Evolutionary conservation across 2,113 vertebrate species (phyloP), one percentile per base, ranked within the genome.

Genomic region (Rhinogobius similis): DNA sequence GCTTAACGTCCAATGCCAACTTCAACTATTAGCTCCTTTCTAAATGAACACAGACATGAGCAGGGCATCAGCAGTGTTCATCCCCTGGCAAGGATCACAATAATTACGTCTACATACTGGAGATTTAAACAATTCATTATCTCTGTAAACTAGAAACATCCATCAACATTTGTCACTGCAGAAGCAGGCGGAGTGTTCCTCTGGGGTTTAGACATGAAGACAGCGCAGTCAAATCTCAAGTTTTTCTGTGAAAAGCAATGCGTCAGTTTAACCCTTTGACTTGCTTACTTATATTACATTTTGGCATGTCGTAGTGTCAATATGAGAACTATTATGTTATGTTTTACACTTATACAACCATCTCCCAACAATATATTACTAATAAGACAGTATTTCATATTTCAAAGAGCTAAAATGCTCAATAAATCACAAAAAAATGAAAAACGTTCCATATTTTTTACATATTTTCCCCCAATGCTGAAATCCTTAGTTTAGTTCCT

Each of bases 161-260:
- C 70, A 91, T 91, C 90, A 90, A 82, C 80, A 89, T 91, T 91
- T 90, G 85, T 90, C 86, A 86, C 77, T 73, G 83, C 75, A 67
- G 50, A 82, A 86, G 79, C 87, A 90, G 87, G 88, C 88, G 88
- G 86, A 71, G 61, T 75, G 78, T 77, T 86, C 71, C 86, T 83
- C 82, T n/a, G 88, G 78, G 84, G 76, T 21, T 65, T 58, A 36
- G 80, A 61, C 24, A 6, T 1, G 66, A 72, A 67, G 78, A 78
- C 82, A 83, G 72, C 0, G 88, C 79, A 82, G 76, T 55, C 67
- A n/a, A n/a, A n/a, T n/a, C n/a, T n/a, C n/a, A 62, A 72, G 70
- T 81, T 21, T 74, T 72, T 50, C 53, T 66, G 69, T 76, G 77
- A 64, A 78, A 5, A 44, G 16, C 14, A 18, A 44, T 18, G 16